Evolutionary conservation across 2,797 vertebrate genomes (phyloP), one percentile per base, ranked within the genome.

Genomic region (Myotis planiceps): DNA sequence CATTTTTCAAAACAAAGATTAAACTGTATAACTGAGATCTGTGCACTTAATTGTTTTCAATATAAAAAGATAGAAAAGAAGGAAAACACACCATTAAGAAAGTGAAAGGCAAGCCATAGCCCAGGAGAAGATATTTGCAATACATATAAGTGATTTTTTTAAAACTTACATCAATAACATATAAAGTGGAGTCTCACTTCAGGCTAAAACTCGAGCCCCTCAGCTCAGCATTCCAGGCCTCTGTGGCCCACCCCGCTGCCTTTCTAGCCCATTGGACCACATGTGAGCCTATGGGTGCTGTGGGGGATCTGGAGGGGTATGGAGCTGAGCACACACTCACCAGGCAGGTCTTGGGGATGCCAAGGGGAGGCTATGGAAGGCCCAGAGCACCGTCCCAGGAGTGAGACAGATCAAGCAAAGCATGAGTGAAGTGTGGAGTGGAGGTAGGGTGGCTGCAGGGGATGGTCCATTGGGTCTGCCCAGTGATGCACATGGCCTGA

Each of bases 1-100:
- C 23, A 60, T 72, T 85, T 71, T 49, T 85, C 51, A 74, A 85
- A 79, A 84, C 58, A 65, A 53, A 60, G 29, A 79, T 90, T 90
- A 79, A 68, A 45, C 29, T 65, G 32, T 32, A 49, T 19, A 8
- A 32, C 49, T 74, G 53, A 65, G 45, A 66, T 37, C 19, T 63
- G 23, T 79, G 18, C 23, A 72, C 29, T 85, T 72, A n/a, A 90
- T 27, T 75, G 32, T 42, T 37, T 39, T 68, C 23, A 84, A 72
- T 79, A 65, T 55, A 79, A 85, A 19, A 76, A 60, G 49, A 80
- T 23, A 82, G 23, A 84, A 75, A 81, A 55, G 53, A 78, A 90
- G 49, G 49, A 34, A 68, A 79, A 78, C 10, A 37, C 9, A 58
- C 23, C 2, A 49, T 25, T 53, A 37, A n/a, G 21, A 71, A 85